phyloP scores from a whole-genome alignment of 2,797 vertebrate species.

The Ambastaia sidthimunki region DNA sequence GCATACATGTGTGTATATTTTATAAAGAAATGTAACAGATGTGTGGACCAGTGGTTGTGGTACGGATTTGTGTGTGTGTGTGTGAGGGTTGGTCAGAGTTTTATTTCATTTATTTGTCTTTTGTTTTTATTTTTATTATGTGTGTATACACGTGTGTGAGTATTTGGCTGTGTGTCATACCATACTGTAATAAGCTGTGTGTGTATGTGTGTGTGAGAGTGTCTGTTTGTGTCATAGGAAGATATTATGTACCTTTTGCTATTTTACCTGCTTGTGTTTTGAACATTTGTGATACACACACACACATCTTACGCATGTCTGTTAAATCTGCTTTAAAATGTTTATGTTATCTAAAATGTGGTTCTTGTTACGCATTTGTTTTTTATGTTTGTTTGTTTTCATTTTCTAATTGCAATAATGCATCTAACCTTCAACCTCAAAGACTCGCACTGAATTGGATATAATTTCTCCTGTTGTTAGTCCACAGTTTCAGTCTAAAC shows the following conservation, averaged over 20 bases:
- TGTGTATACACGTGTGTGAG: conserved; percentile 63
- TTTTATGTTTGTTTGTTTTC: conserved; percentile 8
- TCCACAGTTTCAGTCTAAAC: background rate
- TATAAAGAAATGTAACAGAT: conserved; percentile 40
- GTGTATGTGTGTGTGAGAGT: conserved; percentile 65
- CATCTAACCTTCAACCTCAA: conserved; percentile 1
- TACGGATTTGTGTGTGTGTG: conserved; percentile 14
- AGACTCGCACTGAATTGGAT: conserved; percentile 13
- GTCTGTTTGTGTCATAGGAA: conserved; percentile 56
- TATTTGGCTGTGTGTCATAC: conserved; percentile 72
- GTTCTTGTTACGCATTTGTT: background rate
- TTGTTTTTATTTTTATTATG: conserved; percentile 71
- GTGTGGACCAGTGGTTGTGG: conserved; percentile 50
- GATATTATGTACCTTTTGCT: conserved; percentile 53
- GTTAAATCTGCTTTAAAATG: conserved; percentile 18
- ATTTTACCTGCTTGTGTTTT: conserved; percentile 67
- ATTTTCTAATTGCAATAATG: background rate
- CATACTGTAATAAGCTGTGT: conserved; percentile 56
- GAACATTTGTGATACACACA: conserved; percentile 27
- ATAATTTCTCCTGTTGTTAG: background rate
- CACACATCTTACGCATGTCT: conserved; percentile 51
- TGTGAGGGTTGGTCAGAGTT: conserved; percentile 24
- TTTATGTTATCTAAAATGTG: conserved; percentile 7
- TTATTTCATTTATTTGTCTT: conserved; percentile 1
- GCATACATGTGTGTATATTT: conserved; percentile 50